Evolutionary conservation across 1,140 invertebrate species (phyloP).

Genomic region (Propsilocerus akamusi): DNA sequence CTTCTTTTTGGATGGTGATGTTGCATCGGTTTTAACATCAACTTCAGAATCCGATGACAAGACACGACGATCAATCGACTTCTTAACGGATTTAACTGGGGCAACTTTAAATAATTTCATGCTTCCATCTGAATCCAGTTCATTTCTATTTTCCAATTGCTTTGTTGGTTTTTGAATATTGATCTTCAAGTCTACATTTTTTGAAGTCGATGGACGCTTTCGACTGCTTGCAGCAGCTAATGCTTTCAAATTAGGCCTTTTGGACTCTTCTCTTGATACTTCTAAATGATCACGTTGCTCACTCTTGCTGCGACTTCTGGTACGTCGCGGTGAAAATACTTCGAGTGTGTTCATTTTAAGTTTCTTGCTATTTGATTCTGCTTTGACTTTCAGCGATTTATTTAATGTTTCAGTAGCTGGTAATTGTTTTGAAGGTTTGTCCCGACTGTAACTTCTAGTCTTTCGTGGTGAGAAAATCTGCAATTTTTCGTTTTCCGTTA

Average conservation of each 20-base stretch:
- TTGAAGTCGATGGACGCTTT: neutral
- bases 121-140: conserved; percentile 13
- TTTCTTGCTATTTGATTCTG: neutral
- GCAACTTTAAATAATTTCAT: conserved; percentile 22
- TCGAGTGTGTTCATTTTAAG: neutral
- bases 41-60: conserved; percentile 38
- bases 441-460: neutral
- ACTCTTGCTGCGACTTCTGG: neutral
- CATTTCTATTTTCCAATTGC: conserved; percentile 19
- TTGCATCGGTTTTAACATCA: conserved; percentile 11
- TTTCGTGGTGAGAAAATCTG: neutral
- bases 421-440: conserved; percentile 13
- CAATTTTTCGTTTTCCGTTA: neutral
- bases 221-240: neutral
- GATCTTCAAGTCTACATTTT: conserved; percentile 8
- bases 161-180: conserved; percentile 13
- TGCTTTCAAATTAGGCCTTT: neutral
- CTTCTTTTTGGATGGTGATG: conserved; percentile 19
- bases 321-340: neutral
- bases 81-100: conserved; percentile 20
- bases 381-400: conserved; percentile 5
- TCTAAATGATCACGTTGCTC: neutral
- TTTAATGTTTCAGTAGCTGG: conserved; percentile 10
- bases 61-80: conserved; percentile 29
- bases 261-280: neutral